These are phyloP conservation scores for Dascillus cervinus DNA, from an alignment of 2,888 invertebrate species.

Conservation along the genomic window DNA sequence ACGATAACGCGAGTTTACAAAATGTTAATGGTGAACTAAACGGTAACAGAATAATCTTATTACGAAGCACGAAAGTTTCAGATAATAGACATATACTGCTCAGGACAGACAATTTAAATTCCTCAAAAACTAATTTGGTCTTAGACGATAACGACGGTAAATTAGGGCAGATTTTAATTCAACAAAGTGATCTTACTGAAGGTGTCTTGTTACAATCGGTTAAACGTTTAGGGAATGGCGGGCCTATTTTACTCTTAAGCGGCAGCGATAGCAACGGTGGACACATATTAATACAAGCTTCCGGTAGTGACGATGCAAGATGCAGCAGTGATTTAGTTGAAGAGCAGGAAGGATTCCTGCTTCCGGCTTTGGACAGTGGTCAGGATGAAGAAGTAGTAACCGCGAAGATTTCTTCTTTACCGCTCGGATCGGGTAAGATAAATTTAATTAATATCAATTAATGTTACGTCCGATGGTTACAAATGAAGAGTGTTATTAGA, in stretches of 20 bases:
- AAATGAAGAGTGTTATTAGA: constrained; percentile 27
- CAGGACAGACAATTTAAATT: constrained; percentile 28
- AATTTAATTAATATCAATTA: no score
- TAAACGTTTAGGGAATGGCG: constrained; percentile 34
- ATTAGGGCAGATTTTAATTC: constrained; percentile 35
- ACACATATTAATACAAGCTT: constrained; percentile 35
- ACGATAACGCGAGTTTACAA: constrained; percentile 19
- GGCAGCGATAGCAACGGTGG: constrained; percentile 35
- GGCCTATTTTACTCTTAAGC: constrained; percentile 37
- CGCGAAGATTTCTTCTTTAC: constrained; percentile 29
- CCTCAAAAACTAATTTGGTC: constrained; percentile 27
- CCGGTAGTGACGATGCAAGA: constrained; percentile 26
- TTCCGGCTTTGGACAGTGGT: constrained; percentile 31
- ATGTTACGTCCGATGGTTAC: no score
- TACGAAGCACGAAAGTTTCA: constrained; percentile 32
- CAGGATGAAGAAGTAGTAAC: constrained; percentile 29
- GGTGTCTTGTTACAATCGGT: constrained; percentile 39
- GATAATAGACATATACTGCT: constrained; percentile 35
- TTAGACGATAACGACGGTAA: constrained; percentile 32
- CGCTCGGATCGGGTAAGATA: constrained; percentile 37
- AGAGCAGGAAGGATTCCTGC: constrained; percentile 13
- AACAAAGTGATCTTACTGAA: constrained; percentile 35
- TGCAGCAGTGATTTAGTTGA: constrained; percentile 15
- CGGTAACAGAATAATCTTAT: constrained; percentile 35
- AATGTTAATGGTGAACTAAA: constrained; percentile 25